Base-by-base conservation (phyloP, 2,888 invertebrate genomes). In the Spilosoma lubricipeda region DNA sequence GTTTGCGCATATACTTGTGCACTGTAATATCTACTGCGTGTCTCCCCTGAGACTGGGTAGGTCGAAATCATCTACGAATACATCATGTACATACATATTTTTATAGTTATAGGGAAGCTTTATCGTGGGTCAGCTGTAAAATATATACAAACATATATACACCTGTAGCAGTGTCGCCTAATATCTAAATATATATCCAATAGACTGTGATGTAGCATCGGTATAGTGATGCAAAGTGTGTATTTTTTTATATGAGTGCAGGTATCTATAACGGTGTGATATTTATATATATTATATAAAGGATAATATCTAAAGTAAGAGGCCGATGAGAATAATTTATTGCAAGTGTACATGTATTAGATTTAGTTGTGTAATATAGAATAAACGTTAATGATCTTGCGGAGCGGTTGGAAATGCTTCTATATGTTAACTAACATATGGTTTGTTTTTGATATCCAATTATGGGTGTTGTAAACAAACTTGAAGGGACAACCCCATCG, bases 191-290 rank as follows among this genome's bases (percentile, higher is more conserved):
- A 15, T 42, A 42, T 45, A 45, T 45, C 77, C 71, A 84, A 82
- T 84, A 86, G 78, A 80, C 81, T 84, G 81, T 84, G 84, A 82
- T 80, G 88, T 85, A 87, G 81, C 80, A 80, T 88, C 82, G 88
- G 83, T 80, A 78, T 82, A 85, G 86, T 89, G 88, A 87, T 87
- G 86, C 78, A 85, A 82, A 77, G 80, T 78, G 80, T 87, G 87
- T 91, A 90, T 90, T 90, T 90, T 90, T 90, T 83, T 86, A 39
- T 81, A 79, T 75, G 80, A 66, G 80, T 82, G 79, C 82, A 80
- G n/a, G 70, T 74, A 79, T 78, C 70, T 78, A 70, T 77, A 72
- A 73, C 56, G 67, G 82, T 87, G 83, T 84, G 80, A 81, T 83
- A 84, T 77, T 74, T 80, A 76, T 77, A 76, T 27, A 72, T 78